Evolutionary conservation across 2,113 vertebrate species (phyloP), one percentile per base, ranked within the genome.

Genomic region (Trogon surrucura): DNA sequence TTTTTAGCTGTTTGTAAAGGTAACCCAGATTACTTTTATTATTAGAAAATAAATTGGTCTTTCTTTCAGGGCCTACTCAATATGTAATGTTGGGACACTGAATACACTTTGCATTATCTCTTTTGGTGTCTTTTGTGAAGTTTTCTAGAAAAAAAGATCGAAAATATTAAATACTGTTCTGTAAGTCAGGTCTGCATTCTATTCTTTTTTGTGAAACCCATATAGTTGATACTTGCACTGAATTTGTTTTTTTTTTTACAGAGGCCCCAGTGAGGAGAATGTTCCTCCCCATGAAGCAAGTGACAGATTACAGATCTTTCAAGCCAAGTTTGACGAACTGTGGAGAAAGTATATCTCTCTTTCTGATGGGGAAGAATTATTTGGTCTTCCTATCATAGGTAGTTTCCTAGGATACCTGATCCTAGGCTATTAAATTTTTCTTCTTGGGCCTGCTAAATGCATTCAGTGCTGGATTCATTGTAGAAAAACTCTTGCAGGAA

Each of bases 341-440:
- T 99, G 98, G 98, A 98, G 98, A 85, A 98, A 98, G 66, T 98
- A 97, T 89, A 91, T 95, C 45, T 98, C 96, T 67, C 98, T 96
- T 91, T 98, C 97, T 73, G 87, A 82, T 94, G 98, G 98, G 25
- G 98, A 99, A 95, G 97, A 98, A 96, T 98, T 99, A 70, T 98
- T 98, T 72, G 98, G 98, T 65, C 98, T 99, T 50, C 85, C 97
- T 50, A 91, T 98, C n/a, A 97, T 97, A 82, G 98, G 98, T 98
- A 92, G 22, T 41, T 84, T 85, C 48, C 87, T 17, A 73, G 25
- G 25, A 32, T 60, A 67, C 9, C 13, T 54, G 20, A 29, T 77
- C 21, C 26, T 61, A 51, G 17, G 41, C 66, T 65, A 29, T 82
- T 72, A 45, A 11, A 3, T 77, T 82, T 94, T 87, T 75, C 48